Percentiles rank a stretch among this genome's conserved stretches.
Conservation (phyloP, 2,797 vertebrate genomes). For the Microctenopoma steveboyesi region DNA sequence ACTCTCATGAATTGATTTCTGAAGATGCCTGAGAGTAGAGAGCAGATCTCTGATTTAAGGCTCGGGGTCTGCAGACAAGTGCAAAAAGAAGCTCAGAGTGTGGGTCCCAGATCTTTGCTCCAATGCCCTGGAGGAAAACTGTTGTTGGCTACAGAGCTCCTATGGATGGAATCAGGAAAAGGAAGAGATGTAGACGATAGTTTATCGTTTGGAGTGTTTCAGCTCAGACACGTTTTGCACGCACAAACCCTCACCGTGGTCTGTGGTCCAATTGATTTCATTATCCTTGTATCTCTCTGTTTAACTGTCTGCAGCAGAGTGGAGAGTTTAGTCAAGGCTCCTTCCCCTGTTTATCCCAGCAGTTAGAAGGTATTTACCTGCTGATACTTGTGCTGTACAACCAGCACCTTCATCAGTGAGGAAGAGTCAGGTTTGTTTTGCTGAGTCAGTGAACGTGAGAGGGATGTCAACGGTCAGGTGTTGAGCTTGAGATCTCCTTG, state of each 20-base stretch:
- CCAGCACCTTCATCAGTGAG: slow-evolving; percentile 19
- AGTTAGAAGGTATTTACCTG: slow-evolving; percentile 36
- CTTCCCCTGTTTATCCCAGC: slow-evolving; percentile 20
- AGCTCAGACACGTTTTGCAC: slow-evolving; percentile 63
- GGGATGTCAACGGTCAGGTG: slow-evolving; percentile 68
- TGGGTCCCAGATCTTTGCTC: slow-evolving; percentile 43
- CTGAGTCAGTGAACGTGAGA: slow-evolving; percentile 14
- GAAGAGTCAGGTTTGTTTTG: slow-evolving; percentile 32
- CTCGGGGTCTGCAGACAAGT: slow-evolving; percentile 52
- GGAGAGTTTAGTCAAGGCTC: slow-evolving; percentile 28
- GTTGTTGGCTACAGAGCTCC: slow-evolving; percentile 52
- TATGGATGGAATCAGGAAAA: slow-evolving; percentile 54
- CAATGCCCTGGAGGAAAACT: slow-evolving; percentile 53
- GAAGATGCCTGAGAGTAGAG: slow-evolving; percentile 31
- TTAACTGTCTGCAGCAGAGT: slow-evolving; percentile 25
- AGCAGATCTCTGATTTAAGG: slow-evolving; percentile 22
- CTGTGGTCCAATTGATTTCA: slow-evolving; percentile 19
- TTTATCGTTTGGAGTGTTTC: slow-evolving; percentile 71
- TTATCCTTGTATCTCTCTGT: slow-evolving; percentile 30
- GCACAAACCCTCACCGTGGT: slow-evolving; percentile 26
- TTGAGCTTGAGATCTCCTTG: slow-evolving; percentile 74
- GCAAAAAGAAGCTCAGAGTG: slow-evolving; percentile 34
- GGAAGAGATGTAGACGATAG: slow-evolving; percentile 75
- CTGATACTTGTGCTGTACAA: slow-evolving; percentile 19
- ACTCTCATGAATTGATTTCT: slow-evolving; percentile 25